Conservation (phyloP, 2,888 invertebrate species). For the Physocephala rufipes region DNA sequence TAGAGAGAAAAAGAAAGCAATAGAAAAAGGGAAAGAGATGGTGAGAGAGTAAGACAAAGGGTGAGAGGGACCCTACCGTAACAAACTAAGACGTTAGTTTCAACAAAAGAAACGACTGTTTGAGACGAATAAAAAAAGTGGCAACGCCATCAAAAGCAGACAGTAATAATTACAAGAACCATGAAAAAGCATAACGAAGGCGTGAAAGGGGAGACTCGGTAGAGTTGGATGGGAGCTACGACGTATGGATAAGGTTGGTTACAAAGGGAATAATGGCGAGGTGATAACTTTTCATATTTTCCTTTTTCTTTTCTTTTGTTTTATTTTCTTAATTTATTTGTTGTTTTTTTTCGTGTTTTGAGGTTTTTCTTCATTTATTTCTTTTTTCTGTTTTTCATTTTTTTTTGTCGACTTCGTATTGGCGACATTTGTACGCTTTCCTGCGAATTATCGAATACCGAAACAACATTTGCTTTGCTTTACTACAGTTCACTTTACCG, state of each 20-base stretch:
- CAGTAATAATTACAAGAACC: slow-evolving; percentile 4
- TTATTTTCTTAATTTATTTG: not conserved
- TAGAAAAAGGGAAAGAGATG: not conserved
- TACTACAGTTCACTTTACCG: no score
- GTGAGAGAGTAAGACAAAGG: slow-evolving; percentile 22
- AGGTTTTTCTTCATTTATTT: not conserved
- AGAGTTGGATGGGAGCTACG: no score
- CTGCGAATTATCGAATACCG: not conserved
- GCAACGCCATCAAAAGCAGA: not conserved
- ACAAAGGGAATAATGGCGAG: no score
- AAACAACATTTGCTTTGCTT: no score
- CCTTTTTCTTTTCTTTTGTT: not conserved
- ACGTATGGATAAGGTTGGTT: no score
- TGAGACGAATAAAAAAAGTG: not conserved
- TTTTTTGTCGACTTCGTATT: slow-evolving; percentile 12
- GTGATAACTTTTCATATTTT: no score
- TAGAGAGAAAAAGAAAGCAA: not conserved
- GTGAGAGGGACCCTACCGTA: slow-evolving; percentile 1
- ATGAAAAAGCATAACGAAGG: no score
- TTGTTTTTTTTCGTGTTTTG: not conserved
- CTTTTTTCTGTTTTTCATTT: slow-evolving; percentile 9
- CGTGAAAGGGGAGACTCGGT: no score
- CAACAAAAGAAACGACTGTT: not conserved
- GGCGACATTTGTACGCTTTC: slow-evolving; percentile 34
- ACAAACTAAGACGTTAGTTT: slow-evolving; percentile 2